phyloP scores from a whole-genome alignment of 2,888 invertebrate genomes.

The Cataglyphis livida region DNA sequence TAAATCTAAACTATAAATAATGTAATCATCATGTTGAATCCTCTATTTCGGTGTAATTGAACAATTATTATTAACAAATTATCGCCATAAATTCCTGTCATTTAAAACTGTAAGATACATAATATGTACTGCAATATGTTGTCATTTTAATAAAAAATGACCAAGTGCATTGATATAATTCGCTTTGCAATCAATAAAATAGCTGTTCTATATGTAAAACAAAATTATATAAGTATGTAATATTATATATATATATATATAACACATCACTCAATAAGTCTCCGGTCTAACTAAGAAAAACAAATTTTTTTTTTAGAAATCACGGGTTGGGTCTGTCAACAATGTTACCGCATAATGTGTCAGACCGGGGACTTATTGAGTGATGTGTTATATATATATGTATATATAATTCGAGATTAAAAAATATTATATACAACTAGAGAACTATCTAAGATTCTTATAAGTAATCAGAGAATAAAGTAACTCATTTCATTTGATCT shows the following conservation, averaged over 20 bases:
- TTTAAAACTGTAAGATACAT: constrained; percentile 22
- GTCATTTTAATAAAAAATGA: constrained; percentile 3
- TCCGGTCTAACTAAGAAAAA: too few relatives aligned
- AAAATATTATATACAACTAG: constrained; percentile 2
- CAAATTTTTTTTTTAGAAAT: too few relatives aligned
- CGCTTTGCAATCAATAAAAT: constrained; percentile 20
- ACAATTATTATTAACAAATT: constrained; percentile 43
- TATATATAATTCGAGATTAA: background rate
- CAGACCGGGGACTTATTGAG: too few relatives aligned
- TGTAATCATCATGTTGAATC: constrained; percentile 25
- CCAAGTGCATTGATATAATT: constrained; percentile 9
- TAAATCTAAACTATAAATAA: constrained; percentile 47
- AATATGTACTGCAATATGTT: background rate
- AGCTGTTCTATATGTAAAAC: constrained; percentile 38
- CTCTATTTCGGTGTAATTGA: constrained; percentile 29
- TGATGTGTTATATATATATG: background rate
- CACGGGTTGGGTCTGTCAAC: too few relatives aligned
- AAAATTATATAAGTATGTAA: constrained; percentile 8
- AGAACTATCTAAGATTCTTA: constrained; percentile 48
- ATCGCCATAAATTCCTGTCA: background rate
- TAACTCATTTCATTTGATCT: constrained; percentile 24
- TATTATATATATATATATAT: background rate
- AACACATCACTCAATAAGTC: too few relatives aligned
- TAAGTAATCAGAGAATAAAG: constrained; percentile 41
- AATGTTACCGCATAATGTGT: too few relatives aligned